phyloP scores from a whole-genome alignment of 1,140 invertebrate genomes.

The Colletes latitarsis region DNA sequence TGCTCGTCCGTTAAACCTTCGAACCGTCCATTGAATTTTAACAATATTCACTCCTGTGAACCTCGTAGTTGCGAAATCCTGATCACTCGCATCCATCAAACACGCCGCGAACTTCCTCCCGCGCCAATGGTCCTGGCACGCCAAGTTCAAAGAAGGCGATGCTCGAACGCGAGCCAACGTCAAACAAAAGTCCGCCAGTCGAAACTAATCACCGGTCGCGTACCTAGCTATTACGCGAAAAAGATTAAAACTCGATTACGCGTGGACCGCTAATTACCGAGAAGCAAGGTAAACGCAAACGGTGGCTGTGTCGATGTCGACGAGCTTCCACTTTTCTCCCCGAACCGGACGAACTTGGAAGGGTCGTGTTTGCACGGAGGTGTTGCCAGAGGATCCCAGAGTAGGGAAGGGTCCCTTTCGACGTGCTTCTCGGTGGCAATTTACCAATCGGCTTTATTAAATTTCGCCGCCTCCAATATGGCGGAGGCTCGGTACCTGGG shows the following conservation, averaged over 20 bases:
- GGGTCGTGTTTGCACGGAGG: background rate
- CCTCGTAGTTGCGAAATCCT: background rate
- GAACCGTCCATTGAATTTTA: too few relatives aligned
- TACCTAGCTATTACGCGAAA: background rate
- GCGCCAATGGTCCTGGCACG: background rate
- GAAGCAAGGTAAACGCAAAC: background rate
- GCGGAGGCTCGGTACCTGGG: conserved; percentile 28
- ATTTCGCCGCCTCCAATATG: conserved; percentile 68
- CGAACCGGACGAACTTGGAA: background rate
- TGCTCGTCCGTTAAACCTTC: too few relatives aligned
- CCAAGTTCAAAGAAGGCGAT: background rate
- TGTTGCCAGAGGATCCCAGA: background rate
- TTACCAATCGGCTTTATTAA: conserved; percentile 74
- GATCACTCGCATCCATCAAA: background rate
- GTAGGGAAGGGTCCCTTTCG: background rate
- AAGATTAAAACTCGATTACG: background rate
- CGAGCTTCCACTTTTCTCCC: too few relatives aligned
- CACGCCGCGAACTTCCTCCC: background rate
- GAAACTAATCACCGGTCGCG: conserved; percentile 11
- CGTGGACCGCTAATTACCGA: conserved; percentile 9
- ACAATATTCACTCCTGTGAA: too few relatives aligned
- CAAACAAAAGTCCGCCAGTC: background rate
- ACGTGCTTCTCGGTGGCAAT: conserved; percentile 64
- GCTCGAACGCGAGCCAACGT: conserved; percentile 9
- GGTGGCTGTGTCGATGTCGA: background rate